Evolutionary conservation across 64 coral and sea anemone genomes (phyloP), one percentile per base, ranked within the genome.

Genomic region (Astreopora myriophthalma): DNA sequence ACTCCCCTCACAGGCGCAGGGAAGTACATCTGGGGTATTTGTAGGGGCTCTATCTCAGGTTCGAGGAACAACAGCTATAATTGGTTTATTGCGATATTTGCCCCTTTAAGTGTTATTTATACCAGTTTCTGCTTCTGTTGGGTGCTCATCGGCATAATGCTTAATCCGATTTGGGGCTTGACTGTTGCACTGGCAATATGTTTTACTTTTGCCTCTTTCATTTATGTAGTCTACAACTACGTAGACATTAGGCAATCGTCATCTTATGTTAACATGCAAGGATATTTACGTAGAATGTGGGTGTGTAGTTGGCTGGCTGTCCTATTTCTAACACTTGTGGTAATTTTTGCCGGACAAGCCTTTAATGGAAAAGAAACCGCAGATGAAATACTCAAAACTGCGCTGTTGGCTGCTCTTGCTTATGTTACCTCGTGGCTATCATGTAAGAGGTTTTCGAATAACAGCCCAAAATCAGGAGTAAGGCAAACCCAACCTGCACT

Each of bases 351-450:
- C 14, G 75, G 75, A 11, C 75, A 78, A 26, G 51, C 75, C 0
- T 78, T 78, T 78, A 17, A 20, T 78, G 75, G 75, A 48, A 78
- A 20, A 10, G 75, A 78, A 10, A 55, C 75, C 14, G 23, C 75
- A 12, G 23, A 52, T 3, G 40, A 28, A 27, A 26, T 78, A 10
- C 1, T 78, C 1, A 55, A 78, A 49, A 78, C 75, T 16, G 39
- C 3, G 12, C 3, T 78, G 22, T 78, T 78, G 6, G 22, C 37
- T 73, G 32, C 38, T 38, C 14, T 73, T 40, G 70, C n/a, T n/a
- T n/a, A n/a, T n/a, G n/a, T n/a, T n/a, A n/a, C n/a, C n/a, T n/a
- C n/a, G n/a, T n/a, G n/a, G n/a, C n/a, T n/a, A n/a, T n/a, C n/a
- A n/a, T n/a, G n/a, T n/a, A n/a, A n/a, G n/a, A n/a, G n/a, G n/a